Evolutionary conservation across 2,113 vertebrate genomes (phyloP), one percentile per base, ranked within the genome.

Genomic region (Perca schrenkii): DNA sequence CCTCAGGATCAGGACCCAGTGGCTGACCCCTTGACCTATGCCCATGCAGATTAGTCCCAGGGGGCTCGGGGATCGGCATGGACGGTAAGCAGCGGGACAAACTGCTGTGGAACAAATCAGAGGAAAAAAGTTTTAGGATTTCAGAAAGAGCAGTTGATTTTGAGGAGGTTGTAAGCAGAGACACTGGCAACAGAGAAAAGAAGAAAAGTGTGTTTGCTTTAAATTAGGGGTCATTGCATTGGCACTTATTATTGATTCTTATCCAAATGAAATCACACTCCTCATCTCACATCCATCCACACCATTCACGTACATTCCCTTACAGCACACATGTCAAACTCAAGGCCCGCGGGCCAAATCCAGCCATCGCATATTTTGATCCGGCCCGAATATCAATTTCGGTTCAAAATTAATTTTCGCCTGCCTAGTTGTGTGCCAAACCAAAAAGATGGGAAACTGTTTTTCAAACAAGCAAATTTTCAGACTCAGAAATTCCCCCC

Each of bases 41-140:
- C 78, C 88, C 74, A 76, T 17, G 67, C 85, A 85, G 88, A 93
- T 94, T 93, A 93, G 83, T 92, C 91, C 89, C 80, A 56, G 84
- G 73, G 73, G 90, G 92, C 74, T 11, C 64, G 14, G 47, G 34
- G 64, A 74, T 80, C 40, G 47, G 70, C 73, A 31, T 28, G 60
- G 82, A 74, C 31, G 17, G 40, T 71, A 57, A 82, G 80, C 76
- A 88, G 63, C 54, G 57, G 49, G 36, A 19, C 28, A 3, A 58
- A 19, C 25, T 52, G 62, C 70, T 54, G 25, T 47, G 21, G 53
- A 50, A 61, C 40, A 34, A 61, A 77, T 40, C 21, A 60, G 43
- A 4, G 21, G 21, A 17, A 65, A 50, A n/a, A 52, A 53, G 28
- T 22, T 6, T 79, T 8, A 34, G 6, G 31, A 36, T 56, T 79